These are phyloP conservation scores for Xiphophorus couchianus DNA, from an alignment of 2,113 vertebrate genomes.

Conservation along the genomic window DNA sequence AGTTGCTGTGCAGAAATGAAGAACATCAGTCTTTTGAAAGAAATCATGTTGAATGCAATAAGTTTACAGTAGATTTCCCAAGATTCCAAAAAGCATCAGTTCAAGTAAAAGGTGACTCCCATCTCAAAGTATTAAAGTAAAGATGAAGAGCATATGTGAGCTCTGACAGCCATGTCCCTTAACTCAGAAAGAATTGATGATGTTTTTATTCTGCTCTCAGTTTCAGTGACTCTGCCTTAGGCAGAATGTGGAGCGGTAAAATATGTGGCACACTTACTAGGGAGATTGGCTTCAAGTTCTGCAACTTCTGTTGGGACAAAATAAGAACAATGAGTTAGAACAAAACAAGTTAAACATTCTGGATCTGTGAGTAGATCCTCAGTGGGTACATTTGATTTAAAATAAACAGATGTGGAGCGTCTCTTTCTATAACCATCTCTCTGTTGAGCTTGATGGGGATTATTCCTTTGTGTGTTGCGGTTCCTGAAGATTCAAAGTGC, in stretches of 20 bases:
- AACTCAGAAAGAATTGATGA: not conserved
- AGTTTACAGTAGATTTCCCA: not conserved
- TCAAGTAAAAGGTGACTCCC: not conserved
- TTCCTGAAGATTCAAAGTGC: not conserved
- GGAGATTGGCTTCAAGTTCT: conserved; percentile 96
- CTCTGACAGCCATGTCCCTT: not conserved
- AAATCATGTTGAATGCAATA: not conserved
- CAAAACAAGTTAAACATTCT: not conserved
- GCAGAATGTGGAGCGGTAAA: not conserved
- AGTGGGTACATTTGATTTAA: not conserved
- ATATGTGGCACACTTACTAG: conserved; percentile 86
- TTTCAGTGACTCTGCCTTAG: not conserved
- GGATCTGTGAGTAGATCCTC: not conserved
- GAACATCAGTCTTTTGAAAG: not conserved
- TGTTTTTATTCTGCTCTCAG: not conserved
- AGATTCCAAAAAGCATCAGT: not conserved
- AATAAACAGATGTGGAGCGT: not conserved
- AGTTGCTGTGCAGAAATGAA: not conserved
- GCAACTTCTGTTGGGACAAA: conserved; percentile 90
- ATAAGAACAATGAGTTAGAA: conserved; percentile 12
- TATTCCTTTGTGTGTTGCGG: not conserved
- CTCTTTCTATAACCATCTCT: not conserved
- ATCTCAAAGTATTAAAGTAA: not conserved
- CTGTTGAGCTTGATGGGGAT: not conserved
- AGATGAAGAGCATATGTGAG: not conserved